Percentiles rank a stretch among this genome's conserved stretches.
Conservation (phyloP, 2,797 vertebrate species). For the Hoplostethus mediterraneus region DNA sequence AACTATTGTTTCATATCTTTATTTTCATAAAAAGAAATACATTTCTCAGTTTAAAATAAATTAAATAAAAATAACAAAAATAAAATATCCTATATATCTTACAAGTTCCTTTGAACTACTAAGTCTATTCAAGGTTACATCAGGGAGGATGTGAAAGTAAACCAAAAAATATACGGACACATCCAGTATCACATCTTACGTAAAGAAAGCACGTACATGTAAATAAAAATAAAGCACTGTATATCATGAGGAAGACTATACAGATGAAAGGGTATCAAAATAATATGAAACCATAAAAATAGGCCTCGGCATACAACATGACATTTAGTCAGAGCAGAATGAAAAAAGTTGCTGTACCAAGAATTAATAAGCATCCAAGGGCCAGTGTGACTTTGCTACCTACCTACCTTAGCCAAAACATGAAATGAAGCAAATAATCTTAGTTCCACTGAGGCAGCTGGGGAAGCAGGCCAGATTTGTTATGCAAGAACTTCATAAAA, state of each 20-base stretch:
- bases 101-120: constrained; percentile 38
- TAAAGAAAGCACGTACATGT: constrained; percentile 36
- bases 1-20: constrained; percentile 62
- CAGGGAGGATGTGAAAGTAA: constrained; percentile 26
- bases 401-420: constrained; percentile 42
- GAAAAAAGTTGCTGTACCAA: constrained; percentile 33
- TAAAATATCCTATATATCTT: constrained; percentile 63
- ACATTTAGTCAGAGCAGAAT: constrained; percentile 39
- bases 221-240: constrained; percentile 55
- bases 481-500: constrained; percentile 48
- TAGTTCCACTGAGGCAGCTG: constrained; percentile 49
- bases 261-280: constrained; percentile 32
- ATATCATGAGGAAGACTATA: constrained; percentile 35
- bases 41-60: constrained; percentile 66
- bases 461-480: constrained; percentile 29
- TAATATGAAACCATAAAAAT: constrained; percentile 67
- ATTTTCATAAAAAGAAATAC: constrained; percentile 76
- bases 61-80: constrained; percentile 68
- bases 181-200: constrained; percentile 67
- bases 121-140: constrained; percentile 4
- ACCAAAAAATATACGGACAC: constrained; percentile 35
- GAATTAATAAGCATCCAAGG: constrained; percentile 38
- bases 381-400: constrained; percentile 19
- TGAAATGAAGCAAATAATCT: constrained; percentile 26
- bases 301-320: constrained; percentile 44